Base-by-base conservation (phyloP, 1,140 invertebrate genomes). In the Ditylenchus dipsaci region DNA sequence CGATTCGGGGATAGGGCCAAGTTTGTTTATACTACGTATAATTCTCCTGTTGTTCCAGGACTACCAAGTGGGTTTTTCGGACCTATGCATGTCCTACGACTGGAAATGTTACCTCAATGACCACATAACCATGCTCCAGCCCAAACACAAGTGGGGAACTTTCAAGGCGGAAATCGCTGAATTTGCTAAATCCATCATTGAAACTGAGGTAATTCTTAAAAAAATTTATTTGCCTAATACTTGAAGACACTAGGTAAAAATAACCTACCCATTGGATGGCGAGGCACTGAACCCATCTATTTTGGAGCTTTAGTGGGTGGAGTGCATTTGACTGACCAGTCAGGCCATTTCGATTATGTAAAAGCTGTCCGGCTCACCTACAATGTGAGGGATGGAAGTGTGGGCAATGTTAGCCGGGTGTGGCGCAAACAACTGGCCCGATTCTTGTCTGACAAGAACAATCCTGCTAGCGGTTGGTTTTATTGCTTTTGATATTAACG, bases 201-300 rank as follows among this genome's bases (percentile, higher is more conserved):
- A 83, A 49, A 64, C 65, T 56, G 80, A 80, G 72, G 78, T 80
- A 21, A 30, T n/a, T n/a, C n/a, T n/a, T n/a, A n/a, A n/a, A n/a
- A n/a, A n/a, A n/a, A n/a, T n/a, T n/a, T n/a, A n/a, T 45, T 45
- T 45, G n/a, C n/a, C 11, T 45, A 11, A 45, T 45, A 13, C n/a
- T 45, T 13, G 43, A n/a, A 13, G 11, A 38, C n/a, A 65, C 43
- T 60, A 81, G 79, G 74, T 82, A n/a, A 80, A 83, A 68, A 76
- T 82, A 17, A 82, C 80, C 1, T 82, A 82, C 60, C 80, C 80
- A 83, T 82, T 53, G 80, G 80, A 9, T 82, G 80, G 80, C 69
- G 80, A n/a, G 80, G 80, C 43, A 76, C 79, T n/a, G 80, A 82
- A 49, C 81, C 80, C n/a, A 82, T 82, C 64, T 82, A 83, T 63